Base-by-base conservation (phyloP, 2,797 vertebrate genomes). In the Falco concolor region DNA sequence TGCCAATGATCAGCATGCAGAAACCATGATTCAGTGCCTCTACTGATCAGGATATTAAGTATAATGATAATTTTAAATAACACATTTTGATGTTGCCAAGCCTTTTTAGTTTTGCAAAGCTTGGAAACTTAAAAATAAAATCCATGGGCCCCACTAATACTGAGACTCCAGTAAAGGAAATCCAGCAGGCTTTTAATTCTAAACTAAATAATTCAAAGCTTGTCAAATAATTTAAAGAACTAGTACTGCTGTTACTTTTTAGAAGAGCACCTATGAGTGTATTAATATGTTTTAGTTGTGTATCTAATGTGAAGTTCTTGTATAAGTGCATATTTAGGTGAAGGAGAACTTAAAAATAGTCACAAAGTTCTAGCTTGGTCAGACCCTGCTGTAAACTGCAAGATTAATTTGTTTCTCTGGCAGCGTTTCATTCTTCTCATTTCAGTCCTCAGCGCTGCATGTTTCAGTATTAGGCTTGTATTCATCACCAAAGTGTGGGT, bases 401-500 rank as follows among this genome's bases (percentile, higher is more conserved):
- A 30, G 24, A 1, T 47, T 6, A 21, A 14, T n/a, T 69, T 44
- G 40, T 18, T 74, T 75, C 36, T 78, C 30, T 2, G 61, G 60
- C 52, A 83, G 4, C 1, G 1, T 27, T 17, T 18, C 3, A 10
- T 30, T 38, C 34, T 44, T 12, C 3, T 23, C 20, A 13, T 3
- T 54, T 42, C 22, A 22, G 0, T 28, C 54, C 56, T 14, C 10
- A 4, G 8, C 2, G 50, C 54, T 15, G 19, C 3, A 1, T 10
- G 15, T 24, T 40, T 54, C 73, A 10, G 7, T 59, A 2, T 2
- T 2, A 4, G 32, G 32, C 30, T 45, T 6, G 22, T 25, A 4
- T 19, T 67, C 60, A 10, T 22, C 9, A 2, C 24, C 3, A 2
- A 2, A 1, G 25, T 2, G 20, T 65, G 34, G 42, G 63, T 38